Conservation (phyloP, 2,888 invertebrate species). For the Pammene fasciana region DNA sequence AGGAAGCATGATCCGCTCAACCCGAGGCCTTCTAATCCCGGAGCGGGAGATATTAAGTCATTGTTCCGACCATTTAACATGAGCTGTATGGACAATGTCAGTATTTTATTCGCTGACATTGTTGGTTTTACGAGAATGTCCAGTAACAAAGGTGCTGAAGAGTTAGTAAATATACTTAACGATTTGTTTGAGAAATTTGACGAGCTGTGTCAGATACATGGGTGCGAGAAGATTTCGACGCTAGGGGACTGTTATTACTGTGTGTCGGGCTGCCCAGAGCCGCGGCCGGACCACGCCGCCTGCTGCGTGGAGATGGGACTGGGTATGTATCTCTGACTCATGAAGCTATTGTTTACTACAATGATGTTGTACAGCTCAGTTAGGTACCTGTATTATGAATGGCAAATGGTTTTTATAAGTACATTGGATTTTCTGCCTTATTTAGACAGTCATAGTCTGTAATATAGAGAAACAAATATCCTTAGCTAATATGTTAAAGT, state of each 20-base stretch:
- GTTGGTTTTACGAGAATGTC: slow-evolving; percentile 99
- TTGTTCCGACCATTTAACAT: slow-evolving; percentile 98
- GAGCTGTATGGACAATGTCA: slow-evolving; percentile 97
- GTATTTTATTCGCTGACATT: slow-evolving; percentile 98
- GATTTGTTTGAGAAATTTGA: slow-evolving; percentile 98
- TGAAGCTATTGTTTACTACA: neutral
- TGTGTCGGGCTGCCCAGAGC: slow-evolving; percentile 97
- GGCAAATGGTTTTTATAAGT: no score
- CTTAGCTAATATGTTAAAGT: no score
- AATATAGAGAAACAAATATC: no score
- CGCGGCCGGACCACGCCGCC: slow-evolving; percentile 94
- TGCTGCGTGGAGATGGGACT: slow-evolving; percentile 99
- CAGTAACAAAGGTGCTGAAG: slow-evolving; percentile 97
- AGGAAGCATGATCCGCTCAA: slow-evolving; percentile 72
- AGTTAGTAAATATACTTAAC: slow-evolving; percentile 96
- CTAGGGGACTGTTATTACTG: slow-evolving; percentile 97
- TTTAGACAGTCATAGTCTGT: no score
- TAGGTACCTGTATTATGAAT: no score
- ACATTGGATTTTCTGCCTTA: no score
- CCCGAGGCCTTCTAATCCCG: slow-evolving; percentile 80
- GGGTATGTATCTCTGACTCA: slow-evolving; percentile 73
- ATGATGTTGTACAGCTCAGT: neutral
- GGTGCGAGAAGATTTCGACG: slow-evolving; percentile 98
- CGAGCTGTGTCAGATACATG: slow-evolving; percentile 92
- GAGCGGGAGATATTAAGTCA: slow-evolving; percentile 88